Evolutionary conservation across 2,888 invertebrate species (phyloP).

Genomic region (Athrips mouffetella): DNA sequence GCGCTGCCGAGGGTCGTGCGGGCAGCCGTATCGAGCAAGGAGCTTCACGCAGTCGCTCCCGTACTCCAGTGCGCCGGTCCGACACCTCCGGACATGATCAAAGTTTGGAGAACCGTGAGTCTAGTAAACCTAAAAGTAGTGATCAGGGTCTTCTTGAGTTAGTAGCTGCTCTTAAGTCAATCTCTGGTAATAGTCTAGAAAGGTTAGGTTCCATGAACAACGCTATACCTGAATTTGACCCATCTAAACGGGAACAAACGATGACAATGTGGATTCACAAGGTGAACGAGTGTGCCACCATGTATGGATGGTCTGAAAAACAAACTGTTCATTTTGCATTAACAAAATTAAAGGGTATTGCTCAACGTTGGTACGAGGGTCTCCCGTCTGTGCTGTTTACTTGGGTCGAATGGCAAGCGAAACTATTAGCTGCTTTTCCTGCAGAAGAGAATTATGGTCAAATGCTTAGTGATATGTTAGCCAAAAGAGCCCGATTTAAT

Average conservation of each 20-base stretch:
- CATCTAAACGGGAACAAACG: slow-evolving; percentile 1
- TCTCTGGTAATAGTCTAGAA: not conserved
- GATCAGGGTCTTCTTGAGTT: too few relatives aligned
- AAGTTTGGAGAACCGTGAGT: too few relatives aligned
- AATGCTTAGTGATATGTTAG: slow-evolving; percentile 20
- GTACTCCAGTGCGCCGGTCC: too few relatives aligned
- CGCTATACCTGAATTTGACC: slow-evolving; percentile 4
- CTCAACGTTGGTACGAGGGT: slow-evolving; percentile 18
- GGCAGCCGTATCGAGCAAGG: too few relatives aligned
- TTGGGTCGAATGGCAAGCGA: slow-evolving; percentile 23
- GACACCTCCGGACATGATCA: too few relatives aligned
- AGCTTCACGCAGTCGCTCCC: too few relatives aligned
- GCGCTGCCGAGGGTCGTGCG: too few relatives aligned
- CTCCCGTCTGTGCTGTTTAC: slow-evolving; percentile 15
- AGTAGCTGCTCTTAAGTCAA: too few relatives aligned
- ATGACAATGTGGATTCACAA: slow-evolving; percentile 9
- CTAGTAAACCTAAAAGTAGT: too few relatives aligned
- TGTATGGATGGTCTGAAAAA: slow-evolving; percentile 1
- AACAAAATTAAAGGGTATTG: slow-evolving; percentile 18
- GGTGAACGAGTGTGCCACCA: slow-evolving; percentile 1
- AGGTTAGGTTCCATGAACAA: slow-evolving; percentile 3
- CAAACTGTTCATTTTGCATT: not conserved
- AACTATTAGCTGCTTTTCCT: slow-evolving; percentile 21
- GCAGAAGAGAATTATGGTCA: slow-evolving; percentile 14
- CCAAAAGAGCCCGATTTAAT: slow-evolving; percentile 7